Evolutionary conservation across 1,140 invertebrate genomes (phyloP).

Genomic region (Drosophila paulistorum): DNA sequence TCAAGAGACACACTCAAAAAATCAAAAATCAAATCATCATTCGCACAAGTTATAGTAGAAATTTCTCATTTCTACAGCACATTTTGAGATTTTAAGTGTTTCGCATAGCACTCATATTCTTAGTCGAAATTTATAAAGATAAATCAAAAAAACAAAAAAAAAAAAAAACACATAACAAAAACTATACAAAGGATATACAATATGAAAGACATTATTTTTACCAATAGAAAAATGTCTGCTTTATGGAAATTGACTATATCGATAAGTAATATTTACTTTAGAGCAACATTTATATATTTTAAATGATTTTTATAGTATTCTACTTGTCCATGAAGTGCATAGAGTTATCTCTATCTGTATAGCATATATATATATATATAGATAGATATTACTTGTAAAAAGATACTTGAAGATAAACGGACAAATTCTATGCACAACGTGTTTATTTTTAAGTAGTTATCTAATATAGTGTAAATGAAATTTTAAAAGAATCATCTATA

Average conservation of each 20-base stretch:
- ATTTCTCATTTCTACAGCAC: constrained; percentile 52
- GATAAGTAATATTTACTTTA: constrained; percentile 78
- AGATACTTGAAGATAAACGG: constrained; percentile 4
- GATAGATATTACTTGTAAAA: constrained; percentile 4
- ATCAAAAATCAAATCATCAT: constrained; percentile 29
- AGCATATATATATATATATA: not conserved
- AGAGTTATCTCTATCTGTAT: constrained; percentile 10
- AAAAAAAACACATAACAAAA: constrained; percentile 15
- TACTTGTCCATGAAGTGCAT: constrained; percentile 52
- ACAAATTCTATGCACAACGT: constrained; percentile 37
- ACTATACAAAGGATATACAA: constrained; percentile 28
- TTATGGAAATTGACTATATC: constrained; percentile 61
- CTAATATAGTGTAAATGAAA: constrained; percentile 47
- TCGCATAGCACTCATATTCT: constrained; percentile 24
- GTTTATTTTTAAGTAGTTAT: constrained; percentile 51
- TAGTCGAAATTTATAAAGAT: constrained; percentile 16
- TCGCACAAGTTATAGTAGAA: constrained; percentile 73
- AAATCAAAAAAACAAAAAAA: constrained; percentile 8
- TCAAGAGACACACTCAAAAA: constrained; percentile 10
- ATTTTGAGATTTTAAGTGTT: constrained; percentile 53
- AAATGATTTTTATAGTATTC: constrained; percentile 58
- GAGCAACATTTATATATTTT: constrained; percentile 30
- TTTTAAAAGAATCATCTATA: constrained; percentile 26
- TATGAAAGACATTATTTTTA: constrained; percentile 74
- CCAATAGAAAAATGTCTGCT: constrained; percentile 47